These are phyloP conservation scores for Craniophora ligustri DNA, from an alignment of 2,888 invertebrate species.

Conservation along the genomic window DNA sequence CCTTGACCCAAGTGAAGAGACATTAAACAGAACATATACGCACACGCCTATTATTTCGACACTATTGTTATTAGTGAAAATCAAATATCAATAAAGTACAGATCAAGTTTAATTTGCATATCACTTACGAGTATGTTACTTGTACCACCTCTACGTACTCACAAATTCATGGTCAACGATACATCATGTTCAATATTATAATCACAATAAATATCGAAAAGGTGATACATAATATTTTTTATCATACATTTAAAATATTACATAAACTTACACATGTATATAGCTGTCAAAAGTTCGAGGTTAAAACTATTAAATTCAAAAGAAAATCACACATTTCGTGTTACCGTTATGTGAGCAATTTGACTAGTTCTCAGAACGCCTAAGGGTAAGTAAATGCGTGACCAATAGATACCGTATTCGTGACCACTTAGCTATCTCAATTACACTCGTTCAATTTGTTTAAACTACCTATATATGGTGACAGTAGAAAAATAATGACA, in stretches of 20 bases:
- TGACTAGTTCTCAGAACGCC: conserved; percentile 71
- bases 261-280: conserved; percentile 17
- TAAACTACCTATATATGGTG: conserved; percentile 50
- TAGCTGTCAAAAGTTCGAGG: conserved; percentile 44
- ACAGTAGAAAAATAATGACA: conserved; percentile 58
- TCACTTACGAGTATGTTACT: conserved; percentile 46
- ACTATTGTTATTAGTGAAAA: conserved; percentile 57
- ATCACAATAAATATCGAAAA: conserved; percentile 31
- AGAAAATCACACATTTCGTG: conserved; percentile 48
- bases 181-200: conserved; percentile 41
- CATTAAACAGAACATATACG: conserved; percentile 46
- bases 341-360: conserved; percentile 68
- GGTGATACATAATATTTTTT: conserved; percentile 35
- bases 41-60: conserved; percentile 62
- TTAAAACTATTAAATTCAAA: conserved; percentile 40
- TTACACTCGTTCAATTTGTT: conserved; percentile 66
- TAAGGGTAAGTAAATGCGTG: conserved; percentile 56
- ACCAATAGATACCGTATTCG: conserved; percentile 65
- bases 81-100: conserved; percentile 59
- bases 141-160: conserved; percentile 22
- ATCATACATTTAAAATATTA: conserved; percentile 29
- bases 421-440: conserved; percentile 68
- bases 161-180: conserved; percentile 47
- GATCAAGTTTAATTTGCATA: conserved; percentile 57
- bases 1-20: conserved; percentile 51